phyloP scores from a whole-genome alignment of 2,797 vertebrate species.

The Atherinosoma microstoma region DNA sequence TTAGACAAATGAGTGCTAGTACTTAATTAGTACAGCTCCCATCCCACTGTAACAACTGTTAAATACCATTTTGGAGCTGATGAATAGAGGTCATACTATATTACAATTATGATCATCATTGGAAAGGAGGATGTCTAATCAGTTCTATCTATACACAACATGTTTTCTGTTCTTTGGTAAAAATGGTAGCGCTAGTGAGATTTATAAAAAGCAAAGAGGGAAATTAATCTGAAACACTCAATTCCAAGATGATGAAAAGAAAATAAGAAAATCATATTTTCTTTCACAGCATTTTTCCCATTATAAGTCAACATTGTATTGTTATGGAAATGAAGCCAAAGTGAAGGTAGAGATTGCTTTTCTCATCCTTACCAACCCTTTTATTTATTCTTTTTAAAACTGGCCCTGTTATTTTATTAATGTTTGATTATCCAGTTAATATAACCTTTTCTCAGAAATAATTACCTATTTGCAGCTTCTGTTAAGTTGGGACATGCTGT shows the following conservation, averaged over 20 bases:
- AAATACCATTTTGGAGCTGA: not conserved
- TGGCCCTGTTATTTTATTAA: constrained; percentile 32
- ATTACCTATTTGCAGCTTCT: constrained; percentile 17
- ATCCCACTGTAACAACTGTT: not conserved
- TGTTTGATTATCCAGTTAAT: constrained; percentile 26
- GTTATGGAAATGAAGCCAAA: constrained; percentile 22
- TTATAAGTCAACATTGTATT: not conserved
- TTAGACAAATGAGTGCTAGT: not conserved
- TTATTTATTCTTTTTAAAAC: constrained; percentile 13
- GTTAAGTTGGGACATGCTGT: constrained; percentile 21
- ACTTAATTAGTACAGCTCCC: not conserved
- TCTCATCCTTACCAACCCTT: not conserved
- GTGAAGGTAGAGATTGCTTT: constrained; percentile 21
- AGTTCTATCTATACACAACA: not conserved
- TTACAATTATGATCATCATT: not conserved
- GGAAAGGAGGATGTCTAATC: not conserved
- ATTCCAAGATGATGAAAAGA: not conserved
- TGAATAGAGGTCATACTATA: not conserved
- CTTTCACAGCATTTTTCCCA: not conserved
- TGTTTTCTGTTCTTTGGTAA: not conserved
- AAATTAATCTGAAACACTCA: not conserved
- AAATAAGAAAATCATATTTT: not conserved
- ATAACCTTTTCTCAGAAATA: constrained; percentile 34
- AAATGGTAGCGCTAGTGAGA: not conserved
- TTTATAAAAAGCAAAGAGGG: not conserved